Evolutionary conservation across 1,140 invertebrate species (phyloP).

Genomic region (Saccostrea cuccullata): DNA sequence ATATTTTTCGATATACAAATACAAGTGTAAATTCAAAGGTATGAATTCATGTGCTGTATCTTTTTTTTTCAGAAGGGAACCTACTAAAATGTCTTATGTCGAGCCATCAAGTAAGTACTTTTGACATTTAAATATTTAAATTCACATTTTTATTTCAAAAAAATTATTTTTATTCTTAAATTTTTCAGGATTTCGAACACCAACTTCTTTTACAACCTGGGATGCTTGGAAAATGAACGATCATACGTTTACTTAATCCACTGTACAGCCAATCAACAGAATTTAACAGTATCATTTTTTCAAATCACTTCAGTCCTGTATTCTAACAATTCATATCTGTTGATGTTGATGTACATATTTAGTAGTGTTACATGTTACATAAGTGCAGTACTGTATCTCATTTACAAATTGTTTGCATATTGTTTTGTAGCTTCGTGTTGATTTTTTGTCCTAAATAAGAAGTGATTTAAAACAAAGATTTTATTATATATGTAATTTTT

Average conservation of each 20-base stretch:
- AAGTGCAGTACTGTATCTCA: no score
- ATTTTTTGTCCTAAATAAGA: no score
- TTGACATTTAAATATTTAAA: neutral
- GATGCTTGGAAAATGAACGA: neutral
- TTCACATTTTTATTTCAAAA: neutral
- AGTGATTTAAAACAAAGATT: no score
- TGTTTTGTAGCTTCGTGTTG: no score
- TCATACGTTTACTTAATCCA: neutral
- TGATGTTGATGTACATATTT: no score
- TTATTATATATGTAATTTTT: no score
- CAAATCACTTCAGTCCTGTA: neutral
- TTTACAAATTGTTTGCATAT: no score
- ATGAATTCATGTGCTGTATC: no score
- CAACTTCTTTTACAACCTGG: neutral
- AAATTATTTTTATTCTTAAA: neutral
- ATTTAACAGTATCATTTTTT: neutral
- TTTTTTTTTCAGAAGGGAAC: neutral
- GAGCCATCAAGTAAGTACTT: neutral
- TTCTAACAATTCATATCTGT: no score
- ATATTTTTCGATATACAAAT: no score
- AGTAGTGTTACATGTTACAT: no score
- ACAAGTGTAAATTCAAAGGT: no score
- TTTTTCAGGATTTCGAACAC: neutral
- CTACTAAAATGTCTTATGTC: neutral
- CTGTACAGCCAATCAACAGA: neutral